Evolutionary conservation across 2,797 vertebrate species (phyloP), one percentile per base, ranked within the genome.

Genomic region (Apodemus agrarius): DNA sequence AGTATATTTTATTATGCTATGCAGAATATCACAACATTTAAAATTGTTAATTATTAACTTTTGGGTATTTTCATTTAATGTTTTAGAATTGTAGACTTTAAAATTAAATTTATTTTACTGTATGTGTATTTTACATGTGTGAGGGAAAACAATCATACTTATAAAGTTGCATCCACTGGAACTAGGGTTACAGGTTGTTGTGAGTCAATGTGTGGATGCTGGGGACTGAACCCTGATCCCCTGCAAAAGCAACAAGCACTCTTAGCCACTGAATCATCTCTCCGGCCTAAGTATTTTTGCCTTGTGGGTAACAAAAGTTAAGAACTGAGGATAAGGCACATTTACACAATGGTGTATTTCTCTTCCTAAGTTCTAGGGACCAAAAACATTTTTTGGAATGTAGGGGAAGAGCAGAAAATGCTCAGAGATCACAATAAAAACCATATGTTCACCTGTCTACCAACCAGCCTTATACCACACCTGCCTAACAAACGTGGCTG

Each of bases 371-470:
- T 7, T 8, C 0, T 37, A 86, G 6, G 94, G 34, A 34, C 37
- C 26, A 46, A 4, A 57, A 87, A 26, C 74, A 14, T 65, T 52
- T 10, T 82, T 59, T 26, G 43, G 5, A 2, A 12, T 87, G 22
- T 54, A 29, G 57, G 1, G 19, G 57, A 13, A 29, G 6, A 10
- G 1, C 2, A 11, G 16, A 69, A 61, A 22, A 93, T 17, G 40
- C 8, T 40, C 6, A 40, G 17, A 94, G 46, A 46, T n/a, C 11
- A 9, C 37, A 57, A n/a, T 4, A 65, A 90, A 81, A 49, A 34
- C 12, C 26, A 0, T 21, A 4, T 2, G 22, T 67, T 40, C 1
- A 3, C 24, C 8, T 52, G 7, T 22, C 61, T 1, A 8, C 9
- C 16, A 22, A 31, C 21, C 49, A 34, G 13, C 24, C 34, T n/a